Evolutionary conservation across 2,113 vertebrate genomes (phyloP), one percentile per base, ranked within the genome.

Genomic region (Lamprologus lemairii): DNA sequence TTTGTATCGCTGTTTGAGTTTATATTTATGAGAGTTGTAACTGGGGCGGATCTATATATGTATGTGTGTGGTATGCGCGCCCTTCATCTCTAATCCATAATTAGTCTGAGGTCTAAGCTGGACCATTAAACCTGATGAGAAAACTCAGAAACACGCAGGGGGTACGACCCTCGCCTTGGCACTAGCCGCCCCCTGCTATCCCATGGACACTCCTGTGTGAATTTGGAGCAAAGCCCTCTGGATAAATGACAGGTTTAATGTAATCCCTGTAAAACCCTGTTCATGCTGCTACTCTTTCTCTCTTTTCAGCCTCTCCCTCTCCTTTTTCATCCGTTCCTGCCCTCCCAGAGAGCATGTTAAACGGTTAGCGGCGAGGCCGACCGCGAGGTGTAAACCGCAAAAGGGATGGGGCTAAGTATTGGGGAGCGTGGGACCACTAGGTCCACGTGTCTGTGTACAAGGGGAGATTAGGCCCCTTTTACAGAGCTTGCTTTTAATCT

Each of bases 231-330:
- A 95, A 95, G 89, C 93, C 91, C 81, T 57, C 92, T 16, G 87
- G 95, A 95, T 96, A 95, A 95, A 95, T 95, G 92, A 89, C 92
- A 92, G 94, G 90, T 96, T 96, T 96, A 96, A 95, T 94, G 92
- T 96, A 96, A 97, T 96, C 96, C 94, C 89, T 93, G 91, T 95
- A 94, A 96, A 96, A 95, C 92, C 94, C 89, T 86, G 91, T 91
- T 95, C 93, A 93, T 90, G 92, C 93, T 93, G 94, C 89, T 92
- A 93, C 94, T 93, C 93, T 94, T 92, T 95, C 94, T 92, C 90
- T 91, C 82, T 73, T 90, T 68, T 94, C 90, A 87, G 81, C 87
- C 80, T 90, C 88, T 91, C 84, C 9, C 65, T 92, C 87, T 86
- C 85, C 86, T 85, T 88, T 92, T 93, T 91, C 89, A 88, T 88